These are phyloP conservation scores for Gallinago undulata DNA, from an alignment of 2,113 vertebrate species.

Conservation along the genomic window DNA sequence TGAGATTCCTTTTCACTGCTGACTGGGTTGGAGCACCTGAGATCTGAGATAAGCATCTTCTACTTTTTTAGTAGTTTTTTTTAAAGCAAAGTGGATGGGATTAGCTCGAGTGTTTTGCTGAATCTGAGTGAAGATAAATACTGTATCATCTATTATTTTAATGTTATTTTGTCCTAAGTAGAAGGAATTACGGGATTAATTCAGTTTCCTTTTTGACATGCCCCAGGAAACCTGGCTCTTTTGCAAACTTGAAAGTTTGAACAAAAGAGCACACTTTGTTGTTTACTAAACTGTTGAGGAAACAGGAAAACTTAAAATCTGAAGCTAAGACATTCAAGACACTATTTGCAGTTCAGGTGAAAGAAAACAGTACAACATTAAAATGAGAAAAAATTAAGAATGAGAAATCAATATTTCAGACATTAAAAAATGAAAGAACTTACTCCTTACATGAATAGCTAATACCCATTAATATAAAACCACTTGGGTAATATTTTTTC, in stretches of 20 bases:
- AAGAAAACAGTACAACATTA: not conserved
- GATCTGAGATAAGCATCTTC: not conserved
- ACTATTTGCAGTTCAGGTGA: conserved; percentile 5
- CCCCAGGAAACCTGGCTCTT: not conserved
- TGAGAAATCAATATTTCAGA: not conserved
- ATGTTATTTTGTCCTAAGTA: not conserved
- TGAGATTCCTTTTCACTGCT: not conserved
- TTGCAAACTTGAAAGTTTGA: not conserved
- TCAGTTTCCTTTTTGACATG: not conserved
- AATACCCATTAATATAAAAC: not conserved
- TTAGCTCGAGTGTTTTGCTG: not conserved
- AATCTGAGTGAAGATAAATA: not conserved
- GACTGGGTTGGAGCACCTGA: not conserved
- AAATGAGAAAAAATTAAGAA: not conserved
- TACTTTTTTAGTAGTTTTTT: not conserved
- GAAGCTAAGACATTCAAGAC: not conserved
- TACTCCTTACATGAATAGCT: not conserved
- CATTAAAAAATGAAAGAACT: not conserved
- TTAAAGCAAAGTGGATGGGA: not conserved
- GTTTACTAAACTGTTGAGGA: not conserved
- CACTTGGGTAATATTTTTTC: not conserved
- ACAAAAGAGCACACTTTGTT: not conserved
- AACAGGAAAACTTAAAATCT: not conserved
- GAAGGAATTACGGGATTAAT: not conserved
- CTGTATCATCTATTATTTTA: not conserved